Evolutionary conservation across 2,888 invertebrate species (phyloP), one percentile per base, ranked within the genome.

Genomic region (Oligia fasciuncula): DNA sequence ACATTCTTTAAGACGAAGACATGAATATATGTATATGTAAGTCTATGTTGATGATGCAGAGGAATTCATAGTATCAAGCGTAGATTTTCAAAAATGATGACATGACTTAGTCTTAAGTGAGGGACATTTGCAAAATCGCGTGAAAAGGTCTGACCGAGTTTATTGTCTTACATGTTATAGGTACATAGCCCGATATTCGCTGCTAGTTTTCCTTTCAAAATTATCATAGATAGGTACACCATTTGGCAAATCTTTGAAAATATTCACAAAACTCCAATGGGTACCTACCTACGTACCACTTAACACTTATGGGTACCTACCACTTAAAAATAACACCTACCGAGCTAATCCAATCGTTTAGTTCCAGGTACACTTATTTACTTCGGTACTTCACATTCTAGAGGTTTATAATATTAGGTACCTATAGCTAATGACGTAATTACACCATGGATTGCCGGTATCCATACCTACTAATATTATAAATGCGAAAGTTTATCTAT

Each of bases 331-430:
- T 62, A 79, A 62, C 51, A 85, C 43, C 63, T 43, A 63, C 8
- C 46, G 29, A 79, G 70, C 70, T 62, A 40, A 69, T 73, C 57
- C 43, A 80, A 80, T 73, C 68, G 68, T 35, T 81, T 73, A 60
- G 81, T 85, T 85, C 67, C 81, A 73, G 63, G 60, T 71, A 71
- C 23, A 60, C 81, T 62, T 63, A 51, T 63, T 71, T 54, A 66
- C 65, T 57, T 11, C 49, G 49, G 57, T 4, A 49, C 75, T 82
- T 43, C 63, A 79, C 19, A 54, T 57, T 76, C 40, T 60, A 19
- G 6, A n/a, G 9, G n/a, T 46, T 79, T 62, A 51, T 19, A 51
- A 19, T 51, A 51, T 51, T 19, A 35, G 35, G 35, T 35, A 51
- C 51, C 19, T 29, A 46, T 14, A n/a, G n/a, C 13, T 29, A 51